Percentiles rank a stretch among this genome's conserved stretches.
Evolutionary conservation across 2,888 invertebrate genomes (phyloP).

Genomic region (Drosophila buzzatii): DNA sequence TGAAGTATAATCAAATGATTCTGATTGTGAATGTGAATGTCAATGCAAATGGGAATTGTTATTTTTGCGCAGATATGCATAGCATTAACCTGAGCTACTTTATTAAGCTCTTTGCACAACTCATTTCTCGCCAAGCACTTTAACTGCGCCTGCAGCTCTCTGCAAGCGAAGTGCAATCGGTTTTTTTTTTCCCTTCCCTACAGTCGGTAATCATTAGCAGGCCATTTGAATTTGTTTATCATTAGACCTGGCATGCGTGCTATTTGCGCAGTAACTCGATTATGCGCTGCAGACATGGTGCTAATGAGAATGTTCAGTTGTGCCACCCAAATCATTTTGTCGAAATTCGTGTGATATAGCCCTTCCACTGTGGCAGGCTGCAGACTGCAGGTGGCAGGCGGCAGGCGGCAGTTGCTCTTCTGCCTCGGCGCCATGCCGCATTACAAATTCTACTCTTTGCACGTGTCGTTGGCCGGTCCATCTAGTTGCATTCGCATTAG

Average conservation of each 20-base stretch:
- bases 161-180: not conserved
- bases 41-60: not conserved
- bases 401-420: not conserved
- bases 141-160: not conserved
- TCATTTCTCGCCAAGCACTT: not conserved
- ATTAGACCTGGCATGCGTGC: slow-evolving; percentile 3
- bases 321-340: slow-evolving; percentile 6
- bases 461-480: not conserved
- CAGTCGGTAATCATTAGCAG: not conserved
- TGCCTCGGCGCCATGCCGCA: not conserved
- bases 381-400: not conserved
- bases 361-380: too few species aligned
- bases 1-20: not conserved
- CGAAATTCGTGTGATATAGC: not conserved
- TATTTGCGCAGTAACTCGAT: slow-evolving; percentile 4
- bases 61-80: not conserved
- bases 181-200: not conserved
- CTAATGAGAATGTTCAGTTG: slow-evolving; percentile 1
- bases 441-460: not conserved
- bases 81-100: not conserved
- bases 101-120: not conserved
- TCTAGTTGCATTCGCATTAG: slow-evolving; percentile 1
- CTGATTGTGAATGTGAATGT: not conserved
- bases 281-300: not conserved
- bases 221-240: slow-evolving; percentile 8